Conservation (phyloP, 1,140 invertebrate species). For the Diachasma alloeum region DNA sequence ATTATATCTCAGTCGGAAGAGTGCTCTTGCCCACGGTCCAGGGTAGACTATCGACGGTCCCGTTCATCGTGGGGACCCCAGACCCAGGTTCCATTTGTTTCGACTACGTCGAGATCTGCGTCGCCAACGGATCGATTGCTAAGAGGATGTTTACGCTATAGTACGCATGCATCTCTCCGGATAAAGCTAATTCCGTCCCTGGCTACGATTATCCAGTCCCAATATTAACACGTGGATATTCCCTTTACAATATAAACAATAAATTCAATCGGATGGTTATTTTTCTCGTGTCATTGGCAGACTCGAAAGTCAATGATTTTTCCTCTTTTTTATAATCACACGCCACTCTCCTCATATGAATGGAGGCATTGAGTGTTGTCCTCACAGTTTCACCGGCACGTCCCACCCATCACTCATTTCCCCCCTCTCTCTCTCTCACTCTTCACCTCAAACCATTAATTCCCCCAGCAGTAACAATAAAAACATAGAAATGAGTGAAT, state of each 20-base stretch:
- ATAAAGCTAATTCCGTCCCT: no score
- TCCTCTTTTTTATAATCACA: background rate
- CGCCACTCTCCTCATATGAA: background rate
- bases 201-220: no score
- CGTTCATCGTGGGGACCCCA: no score
- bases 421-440: background rate
- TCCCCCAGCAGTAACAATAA: background rate
- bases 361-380: slow-evolving; percentile 10
- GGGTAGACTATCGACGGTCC: no score
- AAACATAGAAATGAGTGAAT: background rate
- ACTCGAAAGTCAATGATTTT: background rate
- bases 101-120: no score
- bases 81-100: no score
- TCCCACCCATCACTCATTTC: background rate
- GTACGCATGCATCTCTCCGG: no score
- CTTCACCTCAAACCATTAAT: background rate
- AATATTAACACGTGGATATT: no score
- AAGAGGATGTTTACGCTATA: no score
- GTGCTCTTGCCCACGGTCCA: no score
- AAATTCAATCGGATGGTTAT: background rate
- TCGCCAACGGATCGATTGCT: no score
- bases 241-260: background rate
- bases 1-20: no score
- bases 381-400: background rate
- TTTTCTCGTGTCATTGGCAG: background rate